Conservation (phyloP, 2,113 vertebrate species). For the Chloroceryle aenea region DNA sequence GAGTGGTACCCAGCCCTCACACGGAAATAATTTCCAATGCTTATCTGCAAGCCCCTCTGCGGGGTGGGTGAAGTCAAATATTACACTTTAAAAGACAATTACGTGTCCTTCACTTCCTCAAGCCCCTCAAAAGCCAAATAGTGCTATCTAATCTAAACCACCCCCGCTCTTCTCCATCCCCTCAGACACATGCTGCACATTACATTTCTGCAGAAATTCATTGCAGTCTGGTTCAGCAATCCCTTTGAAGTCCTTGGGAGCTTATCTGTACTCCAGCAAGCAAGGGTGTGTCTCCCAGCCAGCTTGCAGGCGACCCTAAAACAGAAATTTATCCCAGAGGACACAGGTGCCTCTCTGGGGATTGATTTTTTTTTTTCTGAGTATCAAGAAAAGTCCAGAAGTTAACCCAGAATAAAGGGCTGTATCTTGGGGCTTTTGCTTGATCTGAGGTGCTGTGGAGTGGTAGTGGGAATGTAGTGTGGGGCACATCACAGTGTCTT, state of each 20-base stretch:
- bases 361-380: not conserved
- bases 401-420: not conserved
- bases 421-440: not conserved
- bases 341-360: not conserved
- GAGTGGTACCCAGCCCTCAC: not conserved
- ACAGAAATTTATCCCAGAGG: conserved; percentile 26
- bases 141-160: conserved; percentile 68
- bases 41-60: not conserved
- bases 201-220: conserved; percentile 27
- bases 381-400: not conserved
- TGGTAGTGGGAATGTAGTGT: accelerated
- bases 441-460: not conserved
- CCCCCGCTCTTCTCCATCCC: conserved; percentile 31
- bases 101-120: conserved; percentile 13
- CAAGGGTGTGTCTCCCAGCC: conserved; percentile 2
- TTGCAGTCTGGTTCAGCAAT: conserved; percentile 43
- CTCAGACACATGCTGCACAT: conserved; percentile 44
- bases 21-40: not conserved
- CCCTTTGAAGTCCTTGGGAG: conserved; percentile 63
- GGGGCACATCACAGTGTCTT: not conserved
- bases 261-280: conserved; percentile 58
- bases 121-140: conserved; percentile 46
- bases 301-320: conserved; percentile 30
- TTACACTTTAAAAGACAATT: conserved; percentile 54
- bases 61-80: conserved; percentile 2